Evolutionary conservation across 2,113 vertebrate genomes (phyloP), one percentile per base, ranked within the genome.

Genomic region (Parus major): DNA sequence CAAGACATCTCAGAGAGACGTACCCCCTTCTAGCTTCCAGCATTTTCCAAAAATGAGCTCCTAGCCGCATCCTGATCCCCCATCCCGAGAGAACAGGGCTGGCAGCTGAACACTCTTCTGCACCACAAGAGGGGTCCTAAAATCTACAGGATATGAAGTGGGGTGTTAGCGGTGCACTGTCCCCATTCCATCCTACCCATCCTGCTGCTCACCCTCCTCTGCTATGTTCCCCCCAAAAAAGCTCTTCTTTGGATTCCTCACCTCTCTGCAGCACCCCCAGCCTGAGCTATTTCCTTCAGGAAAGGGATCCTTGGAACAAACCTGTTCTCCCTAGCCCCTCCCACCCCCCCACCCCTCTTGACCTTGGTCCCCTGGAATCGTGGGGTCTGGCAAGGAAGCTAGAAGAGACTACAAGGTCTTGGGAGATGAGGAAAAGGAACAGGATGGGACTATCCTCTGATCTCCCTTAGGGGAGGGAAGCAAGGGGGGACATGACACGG

Each of bases 1-100:
- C 95, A 96, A 92, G 78, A 29, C 82, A 65, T 90, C 76, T 95
- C 92, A 82, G 79, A 84, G 73, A 82, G 41, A 56, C 13, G 11
- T 8, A 20, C 3, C 19, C 55, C 11, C 17, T 8, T 36, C 47
- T 9, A 39, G 31, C 84, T 92, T 93, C 86, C 77, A 91, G n/a
- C 13, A 1, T 23, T 64, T 95, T 93, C 89, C 63, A 61, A 90
- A 93, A 87, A 1, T 65, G 39, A 36, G 57, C 78, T 85, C 42
- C 36, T 60, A 56, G 31, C 72, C 0, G 28, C 12, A 4, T 73
- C 36, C 80, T 57, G 78, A 68, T 87, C 87, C 70, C 55, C 60
- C 16, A 36, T 18, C 28, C 79, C 0, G 0, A 15, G 75, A 92
- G 56, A 78, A n/a, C 13, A 49, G 44, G 28, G 41, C 33, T 88